Evolutionary conservation across 2,888 invertebrate species (phyloP), one percentile per base, ranked within the genome.

Genomic region (Himalopsyche kuldschensis): DNA sequence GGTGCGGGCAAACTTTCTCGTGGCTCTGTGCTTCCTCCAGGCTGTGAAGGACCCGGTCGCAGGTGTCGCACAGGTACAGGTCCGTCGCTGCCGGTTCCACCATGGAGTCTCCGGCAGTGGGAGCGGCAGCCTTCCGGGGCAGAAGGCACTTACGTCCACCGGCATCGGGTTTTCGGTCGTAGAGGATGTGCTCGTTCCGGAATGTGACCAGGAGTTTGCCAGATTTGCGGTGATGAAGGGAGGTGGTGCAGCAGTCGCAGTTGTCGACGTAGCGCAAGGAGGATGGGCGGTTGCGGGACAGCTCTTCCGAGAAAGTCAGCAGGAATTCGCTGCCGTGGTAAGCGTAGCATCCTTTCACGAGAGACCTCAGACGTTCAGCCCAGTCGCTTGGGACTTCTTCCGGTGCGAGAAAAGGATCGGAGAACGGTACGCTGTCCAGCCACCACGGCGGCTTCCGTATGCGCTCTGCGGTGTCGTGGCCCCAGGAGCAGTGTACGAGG

Each of bases 401-500:
- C 20, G 95, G 94, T 88, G 92, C 92, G 82, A 89, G 89, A 86
- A 95, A 91, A 24, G 95, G 95, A 88, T 94, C 94, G 69, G 93
- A 91, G 89, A 94, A 95, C 79, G 91, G 90, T 4, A 95, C 92
- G 89, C 94, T 93, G 87, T 91, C 91, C 10, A 95, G 94, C 95
- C 95, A 95, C 95, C 95, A 95, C 85, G 93, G 93, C 27, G 95
- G 95, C 88, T 94, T 92, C 84, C 91, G 90, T 82, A 93, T 93
- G 47, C 90, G 90, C 87, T 91, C 91, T 46, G 90, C 91, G 27
- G 92, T 92, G 87, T 93, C 93, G 88, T 94, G 93, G 78, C 94
- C 95, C 90, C 94, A 92, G 77, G 95, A 95, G 90, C 95, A 95
- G 88, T 95, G 94, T 87, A 95, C 94, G 94, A 95, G 94, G 88